Evolutionary conservation across 2,113 vertebrate species (phyloP).

Genomic region (Dendropsophus ebraccatus): DNA sequence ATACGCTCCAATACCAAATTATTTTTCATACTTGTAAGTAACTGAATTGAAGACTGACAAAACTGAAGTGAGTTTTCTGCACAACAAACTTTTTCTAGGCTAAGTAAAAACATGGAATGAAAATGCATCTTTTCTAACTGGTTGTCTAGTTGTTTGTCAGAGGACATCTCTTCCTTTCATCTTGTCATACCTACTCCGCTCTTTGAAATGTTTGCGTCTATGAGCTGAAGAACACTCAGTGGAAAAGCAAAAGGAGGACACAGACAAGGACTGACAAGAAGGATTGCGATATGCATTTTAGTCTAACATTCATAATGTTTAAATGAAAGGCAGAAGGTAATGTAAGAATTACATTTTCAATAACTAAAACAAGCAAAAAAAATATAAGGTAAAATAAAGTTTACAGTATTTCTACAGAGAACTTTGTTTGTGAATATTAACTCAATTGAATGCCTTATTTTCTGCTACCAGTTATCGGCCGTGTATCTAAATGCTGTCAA

Average conservation of each 20-base stretch:
- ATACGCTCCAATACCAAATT: background rate
- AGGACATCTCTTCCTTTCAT: slow-evolving; percentile 52
- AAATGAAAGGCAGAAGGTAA: slow-evolving; percentile 26
- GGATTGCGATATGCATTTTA: slow-evolving; percentile 24
- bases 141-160: slow-evolving; percentile 48
- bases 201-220: slow-evolving; percentile 54
- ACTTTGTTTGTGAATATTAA: background rate
- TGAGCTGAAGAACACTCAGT: slow-evolving; percentile 46
- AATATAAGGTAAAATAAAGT: background rate
- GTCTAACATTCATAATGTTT: slow-evolving; percentile 28
- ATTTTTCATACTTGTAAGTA: background rate
- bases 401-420: background rate
- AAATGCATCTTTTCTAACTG: slow-evolving; percentile 40
- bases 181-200: slow-evolving; percentile 48
- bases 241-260: slow-evolving; percentile 46
- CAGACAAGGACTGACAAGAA: slow-evolving; percentile 48
- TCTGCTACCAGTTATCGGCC: background rate
- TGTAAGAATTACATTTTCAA: background rate
- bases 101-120: slow-evolving; percentile 1
- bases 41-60: background rate
- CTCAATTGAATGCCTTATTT: background rate
- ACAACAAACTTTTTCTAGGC: background rate
- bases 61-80: background rate
- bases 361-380: background rate
- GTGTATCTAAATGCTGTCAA: slow-evolving; percentile 32